A percentile compares a stretch with the other conserved stretches of the same genome.
These are phyloP conservation scores for Litoditis marina DNA, from an alignment of 2,888 invertebrate genomes.

Conservation along the genomic window DNA sequence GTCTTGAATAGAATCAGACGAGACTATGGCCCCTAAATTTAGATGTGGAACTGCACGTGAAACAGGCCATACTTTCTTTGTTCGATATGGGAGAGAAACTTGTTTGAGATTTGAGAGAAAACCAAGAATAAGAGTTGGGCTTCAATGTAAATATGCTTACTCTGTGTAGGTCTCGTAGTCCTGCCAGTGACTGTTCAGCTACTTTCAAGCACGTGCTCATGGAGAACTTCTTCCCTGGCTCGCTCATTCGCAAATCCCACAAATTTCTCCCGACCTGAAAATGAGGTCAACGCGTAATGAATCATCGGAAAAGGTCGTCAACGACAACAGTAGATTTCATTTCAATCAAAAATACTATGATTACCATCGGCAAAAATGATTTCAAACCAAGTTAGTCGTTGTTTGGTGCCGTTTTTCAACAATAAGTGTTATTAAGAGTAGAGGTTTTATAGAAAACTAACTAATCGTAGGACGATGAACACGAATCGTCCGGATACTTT, in stretches of 20 bases:
- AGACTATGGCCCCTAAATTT: too few species aligned
- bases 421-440: neutral
- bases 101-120: too few species aligned
- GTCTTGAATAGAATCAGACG: too few species aligned
- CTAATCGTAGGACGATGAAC: constrained; percentile 44
- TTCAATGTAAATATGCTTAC: constrained; percentile 6
- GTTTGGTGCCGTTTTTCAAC: too few species aligned
- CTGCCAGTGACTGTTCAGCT: constrained; percentile 36
- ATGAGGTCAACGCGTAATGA: neutral
- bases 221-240: constrained; percentile 21
- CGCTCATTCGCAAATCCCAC: constrained; percentile 45
- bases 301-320: too few species aligned
- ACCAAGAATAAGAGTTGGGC: neutral
- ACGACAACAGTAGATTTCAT: too few species aligned
- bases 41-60: too few species aligned
- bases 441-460: constrained; percentile 6
- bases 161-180: constrained; percentile 35
- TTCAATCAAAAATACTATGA: too few species aligned
- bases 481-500: constrained; percentile 31
- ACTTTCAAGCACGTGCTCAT: constrained; percentile 24
- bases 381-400: too few species aligned
- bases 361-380: too few species aligned
- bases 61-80: too few species aligned
- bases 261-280: constrained; percentile 42
- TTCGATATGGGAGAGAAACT: too few species aligned